phyloP scores from a whole-genome alignment of 2,113 vertebrate species.

The Poicephalus gulielmi region DNA sequence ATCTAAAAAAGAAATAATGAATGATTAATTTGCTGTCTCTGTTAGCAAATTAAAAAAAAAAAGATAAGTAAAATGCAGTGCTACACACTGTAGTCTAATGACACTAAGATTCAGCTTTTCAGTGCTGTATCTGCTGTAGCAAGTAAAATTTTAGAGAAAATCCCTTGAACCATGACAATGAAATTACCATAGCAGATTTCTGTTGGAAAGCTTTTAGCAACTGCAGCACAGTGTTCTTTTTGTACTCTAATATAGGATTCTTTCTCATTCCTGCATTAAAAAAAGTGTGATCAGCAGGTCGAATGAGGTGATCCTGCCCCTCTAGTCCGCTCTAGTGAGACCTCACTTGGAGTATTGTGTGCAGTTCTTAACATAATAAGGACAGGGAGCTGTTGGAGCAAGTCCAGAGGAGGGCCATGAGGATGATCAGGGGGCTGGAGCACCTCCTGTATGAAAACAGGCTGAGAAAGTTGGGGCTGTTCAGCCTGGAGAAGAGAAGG shows the following conservation, averaged over 20 bases:
- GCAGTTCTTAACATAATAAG: no score
- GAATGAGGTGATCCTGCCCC: no score
- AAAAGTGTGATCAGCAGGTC: no score
- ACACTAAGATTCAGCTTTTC: neutral
- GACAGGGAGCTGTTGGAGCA: no score
- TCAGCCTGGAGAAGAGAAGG: no score
- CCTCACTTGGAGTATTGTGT: no score
- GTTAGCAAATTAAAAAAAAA: neutral
- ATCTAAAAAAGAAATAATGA: neutral
- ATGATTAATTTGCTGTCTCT: neutral
- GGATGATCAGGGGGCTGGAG: no score
- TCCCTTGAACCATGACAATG: neutral
- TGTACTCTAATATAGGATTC: neutral
- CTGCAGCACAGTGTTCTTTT: neutral
- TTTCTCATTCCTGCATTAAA: neutral
- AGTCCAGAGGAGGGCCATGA: no score
- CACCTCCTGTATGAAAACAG: no score
- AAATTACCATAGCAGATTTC: neutral
- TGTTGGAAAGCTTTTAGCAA: neutral
- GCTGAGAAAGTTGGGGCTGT: no score
- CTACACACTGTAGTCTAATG: neutral
- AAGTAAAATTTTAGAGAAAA: neutral
- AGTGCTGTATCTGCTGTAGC: neutral
- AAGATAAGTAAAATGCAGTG: neutral
- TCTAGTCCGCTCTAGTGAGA: no score